Evolutionary conservation across 1,140 invertebrate species (phyloP).

Genomic region (Ctenoplectra terminalis): DNA sequence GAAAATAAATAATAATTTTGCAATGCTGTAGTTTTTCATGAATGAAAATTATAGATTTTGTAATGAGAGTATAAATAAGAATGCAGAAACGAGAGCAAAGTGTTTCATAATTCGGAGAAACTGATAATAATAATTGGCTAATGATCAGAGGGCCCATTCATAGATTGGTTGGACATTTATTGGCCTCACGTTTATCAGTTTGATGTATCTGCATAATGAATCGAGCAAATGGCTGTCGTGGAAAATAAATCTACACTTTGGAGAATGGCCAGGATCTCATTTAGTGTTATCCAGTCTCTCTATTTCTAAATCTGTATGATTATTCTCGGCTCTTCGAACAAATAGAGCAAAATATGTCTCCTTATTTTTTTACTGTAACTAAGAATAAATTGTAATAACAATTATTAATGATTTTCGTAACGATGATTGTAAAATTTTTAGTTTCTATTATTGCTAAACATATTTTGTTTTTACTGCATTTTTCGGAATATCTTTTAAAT

Average conservation of each 20-base stretch:
- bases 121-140: constrained; percentile 4
- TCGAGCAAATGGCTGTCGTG: constrained; percentile 1
- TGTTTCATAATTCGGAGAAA: neutral
- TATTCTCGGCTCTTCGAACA: neutral
- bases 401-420: neutral
- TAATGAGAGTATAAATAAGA: neutral
- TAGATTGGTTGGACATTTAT: neutral
- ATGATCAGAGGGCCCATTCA: constrained; percentile 14
- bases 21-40: too few relatives aligned
- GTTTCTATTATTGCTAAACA: too few relatives aligned
- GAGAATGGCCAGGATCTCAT: constrained; percentile 4
- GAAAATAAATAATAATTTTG: too few relatives aligned
- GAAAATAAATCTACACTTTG: constrained; percentile 21
- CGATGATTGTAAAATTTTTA: too few relatives aligned
- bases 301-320: neutral
- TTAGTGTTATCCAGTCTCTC: neutral
- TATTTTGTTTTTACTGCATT: too few relatives aligned
- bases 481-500: too few relatives aligned
- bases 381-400: too few relatives aligned
- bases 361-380: too few relatives aligned
- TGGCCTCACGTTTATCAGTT: constrained; percentile 22
- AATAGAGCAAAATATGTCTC: too few relatives aligned
- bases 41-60: too few relatives aligned
- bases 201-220: constrained; percentile 33
- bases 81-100: neutral